Evolutionary conservation across 2,113 vertebrate species (phyloP), one percentile per base, ranked within the genome.

Genomic region (Nothobranchius furzeri): DNA sequence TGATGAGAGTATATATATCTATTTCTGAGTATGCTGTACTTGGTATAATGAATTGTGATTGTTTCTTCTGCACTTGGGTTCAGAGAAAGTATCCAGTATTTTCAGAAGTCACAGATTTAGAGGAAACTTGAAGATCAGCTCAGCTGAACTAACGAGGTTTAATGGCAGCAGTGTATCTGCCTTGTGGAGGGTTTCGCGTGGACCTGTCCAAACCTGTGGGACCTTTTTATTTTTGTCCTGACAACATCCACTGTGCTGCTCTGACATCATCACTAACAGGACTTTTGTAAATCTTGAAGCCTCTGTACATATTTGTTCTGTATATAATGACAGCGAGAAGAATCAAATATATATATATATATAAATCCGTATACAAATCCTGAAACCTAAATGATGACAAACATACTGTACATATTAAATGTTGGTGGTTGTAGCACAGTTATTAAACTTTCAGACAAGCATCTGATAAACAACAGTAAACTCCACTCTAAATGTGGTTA

Each of bases 1-100:
- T 85, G 71, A 81, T 77, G 83, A 88, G 79, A 89, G 81, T 89
- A 88, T 90, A 86, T 68, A 61, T 83, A 85, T 81, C 84, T 88
- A 86, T 86, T 84, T 88, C 83, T 80, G 83, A 80, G 63, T 82
- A 79, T 66, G 82, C 86, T 87, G 76, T 85, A 84, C 75, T 56
- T 35, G 65, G 72, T 75, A 47, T 81, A 53, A 82, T 64, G 73
- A 70, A 66, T 52, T 56, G 77, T 59, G 78, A 56, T 73, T 70
- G 68, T 82, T 67, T 77, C 64, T 77, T 20, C 71, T 40, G 46
- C 69, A 68, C 66, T 59, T 47, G 59, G 77, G 51, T 79, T 49
- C 35, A 63, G 6, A 50, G n/a, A 49, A 68, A 63, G 55, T 50
- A 59, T 77, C 75, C 5, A 62, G 79, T 57, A 71, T 68, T 76